These are phyloP conservation scores for Calycopis cecrops DNA, from an alignment of 1,140 invertebrate genomes.

Conservation along the genomic window DNA sequence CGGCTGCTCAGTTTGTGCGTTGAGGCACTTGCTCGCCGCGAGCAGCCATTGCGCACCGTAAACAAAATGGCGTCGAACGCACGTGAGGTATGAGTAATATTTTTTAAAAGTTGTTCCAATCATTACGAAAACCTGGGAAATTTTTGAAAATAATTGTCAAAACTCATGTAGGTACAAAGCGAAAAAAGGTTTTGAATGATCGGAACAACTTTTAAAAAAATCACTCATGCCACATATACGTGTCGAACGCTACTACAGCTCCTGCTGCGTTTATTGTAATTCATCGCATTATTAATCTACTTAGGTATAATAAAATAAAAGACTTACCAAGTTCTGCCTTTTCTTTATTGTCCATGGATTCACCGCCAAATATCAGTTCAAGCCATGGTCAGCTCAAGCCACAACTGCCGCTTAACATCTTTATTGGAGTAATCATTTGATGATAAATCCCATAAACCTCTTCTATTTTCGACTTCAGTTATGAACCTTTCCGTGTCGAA, in stretches of 20 bases:
- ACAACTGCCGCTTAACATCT: constrained; percentile 17
- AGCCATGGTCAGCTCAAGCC: constrained; percentile 8
- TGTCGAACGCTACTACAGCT: constrained; percentile 5
- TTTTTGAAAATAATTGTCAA: constrained; percentile 5
- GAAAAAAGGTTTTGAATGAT: constrained; percentile 6
- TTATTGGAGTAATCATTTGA: constrained; percentile 19
- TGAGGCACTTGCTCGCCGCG: constrained; percentile 5
- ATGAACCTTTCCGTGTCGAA: constrained; percentile 14
- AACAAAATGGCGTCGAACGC: constrained; percentile 7
- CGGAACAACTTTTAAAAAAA: constrained; percentile 4
- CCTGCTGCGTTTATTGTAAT: constrained; percentile 8
- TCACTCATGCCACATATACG: constrained; percentile 4
- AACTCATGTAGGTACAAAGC: constrained; percentile 7
- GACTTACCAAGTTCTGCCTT: constrained; percentile 16
- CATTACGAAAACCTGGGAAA: constrained; percentile 8
- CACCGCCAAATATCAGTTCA: constrained; percentile 14
- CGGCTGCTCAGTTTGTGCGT: constrained; percentile 7
- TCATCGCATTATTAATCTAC: constrained; percentile 8
- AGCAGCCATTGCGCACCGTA: constrained; percentile 4
- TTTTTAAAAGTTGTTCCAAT: constrained; percentile 7
- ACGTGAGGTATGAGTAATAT: constrained; percentile 4
- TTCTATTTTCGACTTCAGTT: constrained; percentile 17
- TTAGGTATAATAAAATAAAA: constrained; percentile 14
- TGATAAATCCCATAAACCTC: constrained; percentile 12
- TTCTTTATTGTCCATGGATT: constrained; percentile 15